Percentiles rank a stretch among this genome's conserved stretches.
Conservation (phyloP, 2,113 vertebrate species). For the Ailurus styani region DNA sequence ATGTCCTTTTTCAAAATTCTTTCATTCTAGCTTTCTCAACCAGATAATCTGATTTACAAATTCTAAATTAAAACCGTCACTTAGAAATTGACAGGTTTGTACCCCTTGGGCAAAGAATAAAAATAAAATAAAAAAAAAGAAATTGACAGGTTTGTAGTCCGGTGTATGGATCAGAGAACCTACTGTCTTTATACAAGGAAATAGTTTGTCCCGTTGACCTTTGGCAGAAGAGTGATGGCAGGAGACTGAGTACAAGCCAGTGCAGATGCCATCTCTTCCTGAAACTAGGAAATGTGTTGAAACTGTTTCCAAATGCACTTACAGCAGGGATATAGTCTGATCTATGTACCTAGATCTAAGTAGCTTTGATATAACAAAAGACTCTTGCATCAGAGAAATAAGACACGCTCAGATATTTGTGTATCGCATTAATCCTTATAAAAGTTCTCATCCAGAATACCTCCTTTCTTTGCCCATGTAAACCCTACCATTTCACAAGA, state of each 20-base stretch:
- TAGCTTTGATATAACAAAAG: background rate
- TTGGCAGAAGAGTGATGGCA: background rate
- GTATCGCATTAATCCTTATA: background rate
- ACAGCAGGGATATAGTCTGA: background rate
- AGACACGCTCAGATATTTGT: background rate
- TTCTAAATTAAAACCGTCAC: slow-evolving; percentile 36
- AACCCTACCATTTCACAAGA: background rate
- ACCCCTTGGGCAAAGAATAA: too few relatives aligned
- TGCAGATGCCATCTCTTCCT: background rate
- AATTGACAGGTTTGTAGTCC: background rate
- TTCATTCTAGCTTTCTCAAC: background rate
- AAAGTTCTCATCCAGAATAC: background rate
- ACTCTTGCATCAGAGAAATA: background rate
- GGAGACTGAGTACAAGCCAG: background rate
- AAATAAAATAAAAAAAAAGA: too few relatives aligned
- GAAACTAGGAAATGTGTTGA: background rate
- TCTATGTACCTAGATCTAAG: background rate
- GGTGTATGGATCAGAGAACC: background rate
- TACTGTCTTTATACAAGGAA: background rate
- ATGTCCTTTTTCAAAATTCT: background rate
- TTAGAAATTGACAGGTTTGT: slow-evolving; percentile 12
- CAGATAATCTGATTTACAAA: background rate
- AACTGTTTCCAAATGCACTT: background rate
- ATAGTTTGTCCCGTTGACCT: background rate
- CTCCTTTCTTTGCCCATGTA: background rate